These are phyloP conservation scores for Hesperia comma DNA, from an alignment of 2,888 invertebrate species.

Conservation along the genomic window DNA sequence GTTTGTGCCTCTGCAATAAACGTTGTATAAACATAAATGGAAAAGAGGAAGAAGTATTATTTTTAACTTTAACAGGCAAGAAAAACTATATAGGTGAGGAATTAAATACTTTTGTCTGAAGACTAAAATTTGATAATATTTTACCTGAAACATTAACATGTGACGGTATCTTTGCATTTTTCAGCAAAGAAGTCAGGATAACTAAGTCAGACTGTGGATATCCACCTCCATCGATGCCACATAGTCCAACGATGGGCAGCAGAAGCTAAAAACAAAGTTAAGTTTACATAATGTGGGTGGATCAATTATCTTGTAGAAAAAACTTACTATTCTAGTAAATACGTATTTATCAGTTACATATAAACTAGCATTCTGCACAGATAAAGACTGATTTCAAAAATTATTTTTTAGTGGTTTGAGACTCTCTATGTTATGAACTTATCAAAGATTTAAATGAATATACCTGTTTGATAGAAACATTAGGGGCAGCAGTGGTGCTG, in stretches of 20 bases:
- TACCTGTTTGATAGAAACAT: slow-evolving; percentile 77
- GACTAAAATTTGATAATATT: not conserved
- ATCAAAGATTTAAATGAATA: not conserved
- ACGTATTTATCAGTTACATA: no score
- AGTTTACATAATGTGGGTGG: not conserved
- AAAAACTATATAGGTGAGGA: no score
- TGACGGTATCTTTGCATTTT: slow-evolving; percentile 87
- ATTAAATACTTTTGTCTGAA: no score
- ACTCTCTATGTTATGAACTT: no score
- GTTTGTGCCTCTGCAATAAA: slow-evolving; percentile 62
- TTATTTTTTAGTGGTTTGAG: no score
- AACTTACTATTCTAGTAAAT: slow-evolving; percentile 6
- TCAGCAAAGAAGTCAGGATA: slow-evolving; percentile 90
- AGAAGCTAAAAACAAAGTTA: slow-evolving; percentile 79
- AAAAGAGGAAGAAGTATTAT: no score
- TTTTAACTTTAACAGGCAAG: no score
- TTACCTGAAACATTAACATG: slow-evolving; percentile 72
- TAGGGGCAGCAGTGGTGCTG: slow-evolving; percentile 71
- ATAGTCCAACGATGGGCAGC: slow-evolving; percentile 88
- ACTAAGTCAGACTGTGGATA: slow-evolving; percentile 90
- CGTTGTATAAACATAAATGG: no score
- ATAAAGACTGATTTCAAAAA: no score
- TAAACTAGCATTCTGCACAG: no score
- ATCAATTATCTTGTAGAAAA: no score
- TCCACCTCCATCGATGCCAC: slow-evolving; percentile 86